Base-by-base conservation (phyloP, 2,113 vertebrate species). In the Plestiodon gilberti region DNA sequence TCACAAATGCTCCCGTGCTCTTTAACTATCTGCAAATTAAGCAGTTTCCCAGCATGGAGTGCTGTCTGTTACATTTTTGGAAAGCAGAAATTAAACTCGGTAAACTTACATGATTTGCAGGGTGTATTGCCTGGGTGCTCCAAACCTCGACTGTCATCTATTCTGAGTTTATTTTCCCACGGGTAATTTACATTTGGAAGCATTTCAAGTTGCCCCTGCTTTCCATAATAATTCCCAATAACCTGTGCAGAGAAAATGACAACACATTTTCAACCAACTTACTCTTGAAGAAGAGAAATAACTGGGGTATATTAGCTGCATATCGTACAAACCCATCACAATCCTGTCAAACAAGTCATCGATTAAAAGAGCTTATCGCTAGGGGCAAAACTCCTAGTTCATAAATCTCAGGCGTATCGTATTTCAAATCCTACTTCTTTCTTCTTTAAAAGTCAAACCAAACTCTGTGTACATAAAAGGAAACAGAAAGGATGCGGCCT, bases 191-290 rank as follows among this genome's bases (percentile, higher is more conserved):
- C 96, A 55, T 97, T 96, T 0, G 98, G 96, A 76, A 98, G 92
- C 80, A 98, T 93, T 95, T 98, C 96, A 91, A 99, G 98, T 70
- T 94, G 98, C 79, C 96, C 96, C 86, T 99, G 98, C 85, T 97
- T 96, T 84, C 98, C 98, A 30, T 97, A 98, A 94, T 98, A 99
- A 95, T 98, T 98, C 65, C 98, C 97, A 0, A 99, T 97, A 83
- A 98, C 97, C 99, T 99, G 87, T 0, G 62, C 17, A 55, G 90
- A 85, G 18, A 83, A 62, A 87, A 89, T 28, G 8, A 86, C 73
- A 87, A 86, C 0, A 77, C 65, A 71, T 61, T 82, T 1, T 28
- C 7, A 20, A 73, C 8, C 33, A 2, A 1, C 20, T 57, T 78
- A 61, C 25, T 80, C 62, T 62, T 55, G 55, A 30, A 75, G 61